Conservation (phyloP, 2,888 invertebrate species). For the Microplitis manilae region DNA sequence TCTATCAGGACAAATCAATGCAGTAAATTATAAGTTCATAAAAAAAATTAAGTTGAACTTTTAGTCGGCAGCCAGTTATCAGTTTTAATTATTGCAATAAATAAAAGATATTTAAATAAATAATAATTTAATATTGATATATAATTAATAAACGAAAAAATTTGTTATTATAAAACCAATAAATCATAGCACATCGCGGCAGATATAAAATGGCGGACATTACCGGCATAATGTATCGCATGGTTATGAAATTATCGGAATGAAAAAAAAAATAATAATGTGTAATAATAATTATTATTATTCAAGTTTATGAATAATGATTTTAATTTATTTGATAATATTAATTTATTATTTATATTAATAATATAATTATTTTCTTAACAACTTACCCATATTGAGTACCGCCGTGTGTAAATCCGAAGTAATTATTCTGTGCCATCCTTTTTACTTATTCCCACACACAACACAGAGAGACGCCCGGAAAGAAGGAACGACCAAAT, state of each 20-base stretch:
- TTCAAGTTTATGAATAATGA: background rate
- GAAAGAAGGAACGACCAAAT: conserved; percentile 62
- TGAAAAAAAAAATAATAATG: background rate
- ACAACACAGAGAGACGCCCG: conserved; percentile 64
- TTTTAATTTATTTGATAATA: background rate
- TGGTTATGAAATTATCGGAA: background rate
- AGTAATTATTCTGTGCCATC: conserved; percentile 95
- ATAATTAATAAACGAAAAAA: background rate
- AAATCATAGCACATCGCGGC: background rate
- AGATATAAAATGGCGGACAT: background rate
- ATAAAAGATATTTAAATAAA: background rate
- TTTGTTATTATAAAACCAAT: background rate
- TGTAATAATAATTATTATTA: background rate
- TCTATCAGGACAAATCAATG: background rate
- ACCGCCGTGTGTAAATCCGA: conserved; percentile 94
- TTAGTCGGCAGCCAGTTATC: too few species aligned
- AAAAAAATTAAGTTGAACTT: too few species aligned
- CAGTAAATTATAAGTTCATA: background rate
- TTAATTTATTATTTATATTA: background rate
- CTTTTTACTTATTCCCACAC: conserved; percentile 55
- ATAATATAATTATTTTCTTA: conserved; percentile 2
- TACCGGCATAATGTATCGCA: background rate
- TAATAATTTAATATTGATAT: background rate
- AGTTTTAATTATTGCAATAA: background rate
- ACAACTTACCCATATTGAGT: conserved; percentile 88